Percentiles rank a stretch among this genome's conserved stretches.
phyloP scores from a whole-genome alignment of 1,140 invertebrate species.

The Drosophila littoralis region DNA sequence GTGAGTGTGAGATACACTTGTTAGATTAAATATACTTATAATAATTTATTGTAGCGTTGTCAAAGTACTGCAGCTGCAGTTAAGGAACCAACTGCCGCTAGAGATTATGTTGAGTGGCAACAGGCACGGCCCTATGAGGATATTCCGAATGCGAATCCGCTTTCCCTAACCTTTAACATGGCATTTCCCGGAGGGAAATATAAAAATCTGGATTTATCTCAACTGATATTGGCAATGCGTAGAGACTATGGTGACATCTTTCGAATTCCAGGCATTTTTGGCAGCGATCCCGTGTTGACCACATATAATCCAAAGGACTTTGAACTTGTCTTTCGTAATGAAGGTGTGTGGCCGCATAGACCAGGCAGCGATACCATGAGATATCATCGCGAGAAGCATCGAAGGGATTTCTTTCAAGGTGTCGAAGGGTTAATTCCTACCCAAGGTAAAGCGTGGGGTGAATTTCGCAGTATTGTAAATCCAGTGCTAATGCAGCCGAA shows the following conservation, averaged over 20 bases:
- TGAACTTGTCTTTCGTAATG: constrained; percentile 64
- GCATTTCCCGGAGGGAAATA: constrained; percentile 69
- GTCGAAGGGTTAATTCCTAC: constrained; percentile 58
- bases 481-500: constrained; percentile 85
- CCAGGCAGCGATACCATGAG: constrained; percentile 56
- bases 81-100: background rate
- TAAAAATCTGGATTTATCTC: constrained; percentile 52
- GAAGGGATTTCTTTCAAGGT: constrained; percentile 67
- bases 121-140: constrained; percentile 53
- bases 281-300: constrained; percentile 40
- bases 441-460: constrained; percentile 64
- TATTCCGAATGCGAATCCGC: constrained; percentile 23
- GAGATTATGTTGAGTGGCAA: constrained; percentile 45
- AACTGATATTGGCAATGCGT: constrained; percentile 39
- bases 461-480: constrained; percentile 82
- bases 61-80: constrained; percentile 50
- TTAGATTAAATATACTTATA: background rate
- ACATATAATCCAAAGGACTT: constrained; percentile 73
- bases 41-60: constrained; percentile 36
- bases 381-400: constrained; percentile 60
- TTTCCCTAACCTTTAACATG: constrained; percentile 42
- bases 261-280: constrained; percentile 57
- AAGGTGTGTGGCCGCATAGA: constrained; percentile 75
- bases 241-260: constrained; percentile 62
- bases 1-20: constrained; percentile 7